phyloP scores from a whole-genome alignment of 2,797 vertebrate species.

The Acanthornis magna region DNA sequence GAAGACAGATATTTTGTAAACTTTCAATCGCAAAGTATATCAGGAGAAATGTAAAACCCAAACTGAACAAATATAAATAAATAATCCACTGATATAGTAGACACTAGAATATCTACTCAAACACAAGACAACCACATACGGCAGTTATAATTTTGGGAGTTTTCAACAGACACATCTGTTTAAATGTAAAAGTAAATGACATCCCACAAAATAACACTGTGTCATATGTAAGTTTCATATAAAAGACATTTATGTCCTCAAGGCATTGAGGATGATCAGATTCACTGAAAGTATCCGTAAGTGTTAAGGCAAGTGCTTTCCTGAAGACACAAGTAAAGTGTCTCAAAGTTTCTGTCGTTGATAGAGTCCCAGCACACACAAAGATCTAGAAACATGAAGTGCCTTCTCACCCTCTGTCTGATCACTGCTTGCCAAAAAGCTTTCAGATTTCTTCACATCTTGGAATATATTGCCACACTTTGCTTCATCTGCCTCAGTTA shows the following conservation, averaged over 20 bases:
- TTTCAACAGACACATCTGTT: background rate
- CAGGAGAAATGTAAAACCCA: background rate
- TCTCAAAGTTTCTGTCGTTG: background rate
- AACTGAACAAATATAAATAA: background rate
- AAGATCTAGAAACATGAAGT: background rate
- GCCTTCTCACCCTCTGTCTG: conserved; percentile 37
- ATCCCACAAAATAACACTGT: background rate
- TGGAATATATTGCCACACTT: background rate
- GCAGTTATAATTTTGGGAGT: background rate
- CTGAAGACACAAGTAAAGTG: background rate
- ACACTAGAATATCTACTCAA: background rate
- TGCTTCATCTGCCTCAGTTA: background rate
- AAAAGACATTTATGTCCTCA: background rate
- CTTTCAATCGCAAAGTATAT: background rate
- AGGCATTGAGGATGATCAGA: background rate
- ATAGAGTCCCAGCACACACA: background rate
- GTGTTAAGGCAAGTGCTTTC: background rate
- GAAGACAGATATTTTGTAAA: background rate
- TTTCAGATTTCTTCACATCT: conserved; percentile 15
- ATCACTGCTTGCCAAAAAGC: background rate
- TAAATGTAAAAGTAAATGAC: background rate
- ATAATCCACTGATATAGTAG: background rate
- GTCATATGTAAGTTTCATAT: background rate
- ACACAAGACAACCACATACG: background rate
- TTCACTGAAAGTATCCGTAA: background rate